Conservation (phyloP, 2,888 invertebrate species). For the Epicampocera succincta region DNA sequence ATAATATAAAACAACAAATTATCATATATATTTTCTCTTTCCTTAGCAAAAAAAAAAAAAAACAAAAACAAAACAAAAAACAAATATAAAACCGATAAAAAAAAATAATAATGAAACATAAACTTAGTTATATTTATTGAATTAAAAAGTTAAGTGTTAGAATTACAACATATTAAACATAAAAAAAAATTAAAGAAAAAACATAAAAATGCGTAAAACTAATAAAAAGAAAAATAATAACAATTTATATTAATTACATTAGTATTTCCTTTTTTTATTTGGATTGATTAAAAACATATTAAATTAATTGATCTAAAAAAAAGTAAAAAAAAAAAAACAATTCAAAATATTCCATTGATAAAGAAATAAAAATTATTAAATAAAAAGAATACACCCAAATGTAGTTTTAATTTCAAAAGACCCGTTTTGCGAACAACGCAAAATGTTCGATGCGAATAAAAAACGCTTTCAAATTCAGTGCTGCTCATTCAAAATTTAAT, state of each 20-base stretch:
- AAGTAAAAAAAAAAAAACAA: constrained; percentile 74
- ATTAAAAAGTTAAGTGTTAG: constrained; percentile 79
- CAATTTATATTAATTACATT: constrained; percentile 66
- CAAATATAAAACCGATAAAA: constrained; percentile 70
- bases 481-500: neutral
- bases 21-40: constrained; percentile 69
- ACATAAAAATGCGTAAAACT: constrained; percentile 65
- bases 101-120: constrained; percentile 70
- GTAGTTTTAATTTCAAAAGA: constrained; percentile 41
- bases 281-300: constrained; percentile 56
- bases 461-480: constrained; percentile 58
- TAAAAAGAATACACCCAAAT: constrained; percentile 73
- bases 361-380: constrained; percentile 76
- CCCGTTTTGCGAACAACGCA: neutral
- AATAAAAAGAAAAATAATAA: constrained; percentile 51
- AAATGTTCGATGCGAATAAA: neutral
- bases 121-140: constrained; percentile 77
- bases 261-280: constrained; percentile 70
- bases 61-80: constrained; percentile 63
- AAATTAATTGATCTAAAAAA: constrained; percentile 58
- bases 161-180: constrained; percentile 74
- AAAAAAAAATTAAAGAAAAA: constrained; percentile 70
- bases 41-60: constrained; percentile 55
- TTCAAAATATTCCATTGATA: constrained; percentile 75
- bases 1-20: constrained; percentile 64